phyloP scores from a whole-genome alignment of 1,140 invertebrate genomes.

The Tigriopus japonicus region DNA sequence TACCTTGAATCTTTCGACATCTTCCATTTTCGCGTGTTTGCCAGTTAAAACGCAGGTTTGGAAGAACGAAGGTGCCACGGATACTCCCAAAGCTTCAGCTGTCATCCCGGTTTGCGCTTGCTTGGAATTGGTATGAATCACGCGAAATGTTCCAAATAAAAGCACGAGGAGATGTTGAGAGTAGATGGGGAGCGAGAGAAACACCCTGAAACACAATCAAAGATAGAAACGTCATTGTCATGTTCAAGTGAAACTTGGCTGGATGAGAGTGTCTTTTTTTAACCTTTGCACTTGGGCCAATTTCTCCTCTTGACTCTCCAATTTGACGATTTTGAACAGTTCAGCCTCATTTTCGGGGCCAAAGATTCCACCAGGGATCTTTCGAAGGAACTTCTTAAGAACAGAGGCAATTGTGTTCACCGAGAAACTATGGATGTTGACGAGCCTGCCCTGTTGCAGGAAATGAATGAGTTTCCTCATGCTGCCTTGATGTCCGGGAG shows the following conservation, averaged over 20 bases:
- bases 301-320: constrained; percentile 42
- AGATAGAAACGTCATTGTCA: too few species aligned
- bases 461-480: constrained; percentile 94
- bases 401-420: constrained; percentile 97
- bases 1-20: constrained; percentile 81
- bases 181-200: constrained; percentile 45
- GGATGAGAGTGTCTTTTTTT: too few species aligned
- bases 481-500: constrained; percentile 78
- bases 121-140: constrained; percentile 40
- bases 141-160: constrained; percentile 89
- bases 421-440: constrained; percentile 40
- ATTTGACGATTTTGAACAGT: constrained; percentile 67
- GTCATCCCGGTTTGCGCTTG: constrained; percentile 79
- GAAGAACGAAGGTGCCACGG: constrained; percentile 94
- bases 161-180: constrained; percentile 83
- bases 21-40: constrained; percentile 81
- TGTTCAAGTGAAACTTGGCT: too few species aligned
- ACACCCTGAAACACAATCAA: background rate
- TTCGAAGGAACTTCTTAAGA: constrained; percentile 89
- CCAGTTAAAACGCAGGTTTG: constrained; percentile 84
- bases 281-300: constrained; percentile 13
- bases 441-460: constrained; percentile 60
- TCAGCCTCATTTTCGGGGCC: constrained; percentile 67
- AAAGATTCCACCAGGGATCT: constrained; percentile 91
- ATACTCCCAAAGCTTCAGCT: constrained; percentile 70